These are phyloP conservation scores for Zaprionus taronus DNA, from an alignment of 1,140 invertebrate species.

Conservation along the genomic window DNA sequence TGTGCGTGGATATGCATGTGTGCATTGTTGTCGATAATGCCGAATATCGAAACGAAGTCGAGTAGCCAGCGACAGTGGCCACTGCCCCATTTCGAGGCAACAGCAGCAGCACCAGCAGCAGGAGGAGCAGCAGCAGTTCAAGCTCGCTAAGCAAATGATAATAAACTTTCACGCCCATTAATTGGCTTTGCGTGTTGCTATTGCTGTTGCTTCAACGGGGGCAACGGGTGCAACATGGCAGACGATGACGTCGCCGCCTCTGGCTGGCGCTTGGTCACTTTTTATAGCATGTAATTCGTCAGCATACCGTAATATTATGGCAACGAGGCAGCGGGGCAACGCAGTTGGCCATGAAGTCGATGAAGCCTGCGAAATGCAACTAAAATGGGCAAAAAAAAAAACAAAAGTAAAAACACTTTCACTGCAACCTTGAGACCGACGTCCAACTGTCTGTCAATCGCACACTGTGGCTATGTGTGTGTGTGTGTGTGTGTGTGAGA, in stretches of 20 bases:
- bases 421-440: slow-evolving; percentile 76
- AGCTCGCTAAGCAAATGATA: slow-evolving; percentile 64
- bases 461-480: slow-evolving; percentile 3
- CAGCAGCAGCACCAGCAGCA: slow-evolving; percentile 12
- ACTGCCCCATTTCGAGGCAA: slow-evolving; percentile 29
- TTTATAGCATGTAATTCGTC: slow-evolving; percentile 78
- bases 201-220: slow-evolving; percentile 26
- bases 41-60: slow-evolving; percentile 32
- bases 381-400: slow-evolving; percentile 42
- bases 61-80: slow-evolving; percentile 32
- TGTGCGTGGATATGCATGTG: slow-evolving; percentile 46
- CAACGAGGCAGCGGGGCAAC: slow-evolving; percentile 39
- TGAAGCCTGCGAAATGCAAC: slow-evolving; percentile 70
- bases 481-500: background rate
- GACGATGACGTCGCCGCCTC: slow-evolving; percentile 27
- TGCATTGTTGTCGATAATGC: slow-evolving; percentile 31
- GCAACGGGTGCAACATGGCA: slow-evolving; percentile 32
- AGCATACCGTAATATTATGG: slow-evolving; percentile 52
- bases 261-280: slow-evolving; percentile 46
- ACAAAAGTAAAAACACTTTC: slow-evolving; percentile 81
- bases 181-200: slow-evolving; percentile 63
- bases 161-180: slow-evolving; percentile 83
- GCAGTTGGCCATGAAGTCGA: slow-evolving; percentile 41
- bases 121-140: slow-evolving; percentile 31
- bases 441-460: slow-evolving; percentile 35